These are phyloP conservation scores for Sturnus vulgaris DNA, from an alignment of 2,113 vertebrate species.

Conservation along the genomic window DNA sequence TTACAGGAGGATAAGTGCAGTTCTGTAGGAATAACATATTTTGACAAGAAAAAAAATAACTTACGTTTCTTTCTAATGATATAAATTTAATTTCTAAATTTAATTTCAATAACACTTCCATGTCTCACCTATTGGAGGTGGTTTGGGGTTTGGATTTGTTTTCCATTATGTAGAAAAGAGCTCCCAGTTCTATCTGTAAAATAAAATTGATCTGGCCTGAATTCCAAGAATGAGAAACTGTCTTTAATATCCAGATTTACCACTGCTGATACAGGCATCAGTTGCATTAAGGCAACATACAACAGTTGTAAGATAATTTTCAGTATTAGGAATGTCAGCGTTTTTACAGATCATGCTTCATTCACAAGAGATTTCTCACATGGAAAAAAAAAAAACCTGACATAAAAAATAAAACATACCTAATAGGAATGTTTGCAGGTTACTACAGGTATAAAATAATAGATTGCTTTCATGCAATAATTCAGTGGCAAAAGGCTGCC, in stretches of 20 bases:
- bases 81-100: background rate
- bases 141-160: background rate
- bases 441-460: background rate
- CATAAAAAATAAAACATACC: background rate
- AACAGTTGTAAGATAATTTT: background rate
- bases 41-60: background rate
- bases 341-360: background rate
- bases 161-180: background rate
- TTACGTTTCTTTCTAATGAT: background rate
- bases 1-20: background rate
- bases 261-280: background rate
- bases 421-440: background rate
- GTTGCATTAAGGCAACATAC: background rate
- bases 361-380: background rate
- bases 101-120: background rate
- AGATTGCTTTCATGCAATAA: background rate
- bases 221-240: background rate
- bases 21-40: background rate
- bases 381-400: background rate
- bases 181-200: background rate
- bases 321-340: background rate
- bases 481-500: background rate
- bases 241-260: background rate
- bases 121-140: fast-evolving
- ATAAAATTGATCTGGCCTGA: background rate